These are phyloP conservation scores for Papilio demoleus DNA, from an alignment of 2,888 invertebrate genomes.

Conservation along the genomic window DNA sequence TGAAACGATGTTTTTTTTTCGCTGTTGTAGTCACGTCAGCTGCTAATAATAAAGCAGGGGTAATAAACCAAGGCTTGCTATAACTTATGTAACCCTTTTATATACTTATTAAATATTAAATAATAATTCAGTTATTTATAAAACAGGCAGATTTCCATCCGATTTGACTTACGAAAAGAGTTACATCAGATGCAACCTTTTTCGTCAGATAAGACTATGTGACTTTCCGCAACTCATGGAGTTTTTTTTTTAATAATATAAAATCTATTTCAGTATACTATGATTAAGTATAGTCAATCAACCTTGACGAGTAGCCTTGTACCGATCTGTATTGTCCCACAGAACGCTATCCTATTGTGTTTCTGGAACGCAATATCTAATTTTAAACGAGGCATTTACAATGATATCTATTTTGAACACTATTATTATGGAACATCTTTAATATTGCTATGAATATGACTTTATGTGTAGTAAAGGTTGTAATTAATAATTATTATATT, in stretches of 20 bases:
- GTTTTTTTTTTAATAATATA: background rate
- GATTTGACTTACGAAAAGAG: no score
- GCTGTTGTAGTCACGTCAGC: conserved; percentile 25
- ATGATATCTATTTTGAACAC: background rate
- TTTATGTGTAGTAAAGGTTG: no score
- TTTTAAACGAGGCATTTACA: background rate
- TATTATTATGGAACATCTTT: no score
- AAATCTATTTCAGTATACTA: background rate
- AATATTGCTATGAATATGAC: no score
- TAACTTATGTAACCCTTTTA: background rate
- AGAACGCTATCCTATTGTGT: background rate
- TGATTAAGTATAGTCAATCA: background rate
- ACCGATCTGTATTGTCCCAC: background rate
- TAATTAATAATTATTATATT: no score
- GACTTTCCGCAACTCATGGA: background rate
- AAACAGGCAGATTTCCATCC: no score
- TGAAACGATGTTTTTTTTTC: background rate
- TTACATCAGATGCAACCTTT: no score
- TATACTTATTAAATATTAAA: no score
- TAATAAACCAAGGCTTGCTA: background rate
- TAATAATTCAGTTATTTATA: no score
- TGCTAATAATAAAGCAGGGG: conserved; percentile 4
- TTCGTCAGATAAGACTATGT: no score
- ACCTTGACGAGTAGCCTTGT: conserved; percentile 7
- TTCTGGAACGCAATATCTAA: conserved; percentile 9